Base-by-base conservation (phyloP, 2,797 vertebrate species). In the Anableps anableps region DNA sequence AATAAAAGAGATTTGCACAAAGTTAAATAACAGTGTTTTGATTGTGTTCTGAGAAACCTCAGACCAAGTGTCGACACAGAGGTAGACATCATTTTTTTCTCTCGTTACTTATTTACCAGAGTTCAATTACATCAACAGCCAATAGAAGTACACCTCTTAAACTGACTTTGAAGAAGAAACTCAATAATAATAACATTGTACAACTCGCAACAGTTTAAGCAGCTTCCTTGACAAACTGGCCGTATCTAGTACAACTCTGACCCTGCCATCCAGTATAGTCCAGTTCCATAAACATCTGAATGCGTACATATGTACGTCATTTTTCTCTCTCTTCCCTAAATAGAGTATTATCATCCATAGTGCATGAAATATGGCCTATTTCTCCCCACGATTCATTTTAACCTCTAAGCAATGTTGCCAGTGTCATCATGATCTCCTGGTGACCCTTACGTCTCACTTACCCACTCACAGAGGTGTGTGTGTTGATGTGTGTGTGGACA, bases 391-490 rank as follows among this genome's bases (percentile, higher is more conserved):
- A 83, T 92, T 92, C 91, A 87, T 86, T 84, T 90, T 81, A 85
- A 87, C 86, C 86, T 83, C 83, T 82, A 75, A n/a, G 21, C 87
- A 81, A 82, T 77, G 85, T 86, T 86, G 86, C 86, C 88, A 83
- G 91, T 94, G 93, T 94, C 94, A 93, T 94, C 94, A 88, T 92
- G 88, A 81, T 82, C 83, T 89, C 81, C 83, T 76, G 60, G 82
- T 89, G 90, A 91, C 92, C 89, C 92, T 88, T 89, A 95, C 88
- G 80, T 92, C 94, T 96, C 94, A 95, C 88, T 95, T 94, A 90
- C 88, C 82, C 82, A 75, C 74, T 80, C 14, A 36, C 80, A 81
- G 81, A 82, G 76, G 80, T 53, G 75, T 79, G 80, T 83, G 45
- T 79, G 72, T 78, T 47, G 66, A 80, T 51, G 76, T 78, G 80